phyloP scores from a whole-genome alignment of 53 echinoderm and acorn worm species.

The Zoroaster sp. region DNA sequence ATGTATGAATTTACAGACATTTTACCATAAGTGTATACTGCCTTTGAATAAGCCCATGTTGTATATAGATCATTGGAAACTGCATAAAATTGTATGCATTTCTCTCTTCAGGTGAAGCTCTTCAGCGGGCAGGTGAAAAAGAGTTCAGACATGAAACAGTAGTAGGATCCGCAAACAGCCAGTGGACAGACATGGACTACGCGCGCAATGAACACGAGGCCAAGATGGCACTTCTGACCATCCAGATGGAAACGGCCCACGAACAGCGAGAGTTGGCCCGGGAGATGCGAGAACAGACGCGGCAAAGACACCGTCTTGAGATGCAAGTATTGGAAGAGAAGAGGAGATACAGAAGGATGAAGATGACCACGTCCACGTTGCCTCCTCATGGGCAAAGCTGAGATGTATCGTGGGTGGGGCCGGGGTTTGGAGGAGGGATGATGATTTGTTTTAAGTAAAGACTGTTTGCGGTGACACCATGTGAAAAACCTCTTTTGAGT shows the following conservation, averaged over 20 bases:
- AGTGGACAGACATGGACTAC: background rate
- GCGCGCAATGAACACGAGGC: constrained; percentile 32
- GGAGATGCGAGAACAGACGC: constrained; percentile 39
- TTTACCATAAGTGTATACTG: too few relatives aligned
- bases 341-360: constrained; percentile 18
- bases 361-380: background rate
- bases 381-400: background rate
- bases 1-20: too few relatives aligned
- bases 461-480: too few relatives aligned
- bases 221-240: constrained; percentile 38
- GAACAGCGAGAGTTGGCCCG: constrained; percentile 45
- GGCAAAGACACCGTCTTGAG: constrained; percentile 8
- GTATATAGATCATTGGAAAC: too few relatives aligned
- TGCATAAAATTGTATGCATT: too few relatives aligned
- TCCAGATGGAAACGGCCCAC: constrained; percentile 48
- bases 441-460: too few relatives aligned
- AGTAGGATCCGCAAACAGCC: background rate
- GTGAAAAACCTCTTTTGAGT: too few relatives aligned
- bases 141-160: constrained; percentile 30
- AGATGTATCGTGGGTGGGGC: too few relatives aligned
- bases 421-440: too few relatives aligned
- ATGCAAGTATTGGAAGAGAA: constrained; percentile 43
- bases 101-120: background rate
- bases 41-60: too few relatives aligned
- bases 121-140: background rate